Evolutionary conservation across 1,140 invertebrate species (phyloP).

Genomic region (Drosophila cardini): DNA sequence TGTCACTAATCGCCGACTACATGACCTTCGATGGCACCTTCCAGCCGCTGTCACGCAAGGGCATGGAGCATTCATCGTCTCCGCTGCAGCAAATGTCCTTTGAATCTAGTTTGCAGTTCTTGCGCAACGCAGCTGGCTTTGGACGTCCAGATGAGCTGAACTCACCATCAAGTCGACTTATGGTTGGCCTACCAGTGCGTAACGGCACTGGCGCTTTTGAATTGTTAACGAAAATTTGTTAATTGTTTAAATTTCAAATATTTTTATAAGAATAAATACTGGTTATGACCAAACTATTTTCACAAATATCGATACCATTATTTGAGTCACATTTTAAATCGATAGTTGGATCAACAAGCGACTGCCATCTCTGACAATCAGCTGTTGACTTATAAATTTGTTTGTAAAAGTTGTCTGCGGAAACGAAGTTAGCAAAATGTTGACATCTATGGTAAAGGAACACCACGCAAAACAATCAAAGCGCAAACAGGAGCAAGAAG

Average conservation of each 20-base stretch:
- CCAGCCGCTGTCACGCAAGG: constrained; percentile 94
- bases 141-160: constrained; percentile 90
- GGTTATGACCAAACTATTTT: not conserved
- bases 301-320: not conserved
- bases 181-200: constrained; percentile 92
- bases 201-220: constrained; percentile 94
- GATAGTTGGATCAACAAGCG: no score
- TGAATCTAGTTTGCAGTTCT: constrained; percentile 95
- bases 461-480: constrained; percentile 91
- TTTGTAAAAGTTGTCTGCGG: constrained; percentile 9
- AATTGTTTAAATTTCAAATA: constrained; percentile 13
- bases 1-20: constrained; percentile 97
- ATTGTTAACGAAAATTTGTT: constrained; percentile 75
- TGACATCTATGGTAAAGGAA: constrained; percentile 94
- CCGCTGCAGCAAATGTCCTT: constrained; percentile 99
- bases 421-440: constrained; percentile 86
- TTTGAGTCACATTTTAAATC: not conserved
- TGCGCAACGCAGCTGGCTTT: constrained; percentile 92
- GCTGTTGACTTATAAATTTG: constrained; percentile 14
- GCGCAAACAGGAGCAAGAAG: constrained; percentile 91
- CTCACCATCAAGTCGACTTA: constrained; percentile 95
- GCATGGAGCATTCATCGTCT: constrained; percentile 94
- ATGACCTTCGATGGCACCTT: constrained; percentile 98
- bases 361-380: constrained; percentile 30
- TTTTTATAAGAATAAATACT: constrained; percentile 5